Conservation (phyloP, 2,113 vertebrate species). For the Nibea coibor region DNA sequence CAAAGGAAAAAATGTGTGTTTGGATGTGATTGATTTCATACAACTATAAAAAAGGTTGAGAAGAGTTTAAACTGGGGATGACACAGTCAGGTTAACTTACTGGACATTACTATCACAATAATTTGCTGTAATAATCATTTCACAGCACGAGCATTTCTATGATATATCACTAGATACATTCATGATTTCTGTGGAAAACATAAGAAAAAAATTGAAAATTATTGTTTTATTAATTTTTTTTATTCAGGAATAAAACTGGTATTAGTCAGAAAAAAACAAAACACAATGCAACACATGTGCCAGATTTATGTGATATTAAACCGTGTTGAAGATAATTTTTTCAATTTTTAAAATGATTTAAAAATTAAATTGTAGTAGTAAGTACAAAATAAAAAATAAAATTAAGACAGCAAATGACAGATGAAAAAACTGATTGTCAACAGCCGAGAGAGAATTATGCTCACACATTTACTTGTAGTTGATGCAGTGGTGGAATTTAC, state of each 20-base stretch:
- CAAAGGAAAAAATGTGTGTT: background rate
- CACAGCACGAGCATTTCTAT: background rate
- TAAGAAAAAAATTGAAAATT: too few species aligned
- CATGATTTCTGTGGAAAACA: background rate
- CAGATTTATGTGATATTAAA: background rate
- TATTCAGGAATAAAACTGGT: background rate
- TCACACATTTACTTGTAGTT: too few species aligned
- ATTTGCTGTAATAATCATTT: background rate
- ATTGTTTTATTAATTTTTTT: too few species aligned
- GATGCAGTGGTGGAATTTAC: background rate
- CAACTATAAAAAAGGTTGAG: background rate
- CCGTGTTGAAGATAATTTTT: too few species aligned
- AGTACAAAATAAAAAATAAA: too few species aligned
- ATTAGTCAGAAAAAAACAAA: background rate
- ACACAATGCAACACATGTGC: background rate
- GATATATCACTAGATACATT: background rate
- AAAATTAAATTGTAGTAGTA: too few species aligned
- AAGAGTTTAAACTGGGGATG: slow-evolving; percentile 3
- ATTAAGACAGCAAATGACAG: background rate
- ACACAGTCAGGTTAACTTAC: background rate
- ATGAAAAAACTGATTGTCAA: background rate
- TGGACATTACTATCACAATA: background rate
- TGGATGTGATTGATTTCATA: slow-evolving; percentile 3
- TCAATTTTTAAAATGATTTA: too few species aligned
- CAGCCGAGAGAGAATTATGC: background rate